Evolutionary conservation across 2,113 vertebrate genomes (phyloP).

Genomic region (Pipra filicauda): DNA sequence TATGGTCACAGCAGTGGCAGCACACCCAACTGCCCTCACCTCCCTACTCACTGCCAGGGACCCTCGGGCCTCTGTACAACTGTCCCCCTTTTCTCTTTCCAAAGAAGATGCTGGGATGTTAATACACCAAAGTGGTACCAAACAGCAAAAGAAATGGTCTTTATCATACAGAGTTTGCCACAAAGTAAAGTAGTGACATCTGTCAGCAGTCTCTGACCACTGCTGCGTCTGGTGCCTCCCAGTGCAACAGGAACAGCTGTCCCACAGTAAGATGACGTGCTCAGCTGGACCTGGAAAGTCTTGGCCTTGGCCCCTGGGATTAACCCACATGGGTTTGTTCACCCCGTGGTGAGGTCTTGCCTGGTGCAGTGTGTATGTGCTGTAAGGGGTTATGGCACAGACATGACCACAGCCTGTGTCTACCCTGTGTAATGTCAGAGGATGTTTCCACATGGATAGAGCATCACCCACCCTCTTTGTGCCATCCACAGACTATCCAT

Average conservation of each 20-base stretch:
- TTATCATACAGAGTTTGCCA: neutral
- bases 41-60: neutral
- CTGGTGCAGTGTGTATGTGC: neutral
- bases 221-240: neutral
- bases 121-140: neutral
- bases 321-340: neutral
- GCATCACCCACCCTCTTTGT: neutral
- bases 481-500: neutral
- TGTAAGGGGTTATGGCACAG: neutral
- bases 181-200: neutral
- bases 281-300: neutral
- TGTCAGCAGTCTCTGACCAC: neutral
- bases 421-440: neutral
- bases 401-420: neutral
- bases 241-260: neutral
- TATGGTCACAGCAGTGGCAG: neutral
- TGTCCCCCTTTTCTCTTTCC: neutral
- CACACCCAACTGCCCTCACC: rapidly evolving
- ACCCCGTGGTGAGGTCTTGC: neutral
- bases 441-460: neutral
- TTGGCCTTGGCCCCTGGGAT: neutral
- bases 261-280: neutral
- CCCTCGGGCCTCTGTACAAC: neutral
- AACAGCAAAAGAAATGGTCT: neutral
- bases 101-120: neutral